Evolutionary conservation across 1,140 invertebrate genomes (phyloP).

Genomic region (Drosophila yakuba): DNA sequence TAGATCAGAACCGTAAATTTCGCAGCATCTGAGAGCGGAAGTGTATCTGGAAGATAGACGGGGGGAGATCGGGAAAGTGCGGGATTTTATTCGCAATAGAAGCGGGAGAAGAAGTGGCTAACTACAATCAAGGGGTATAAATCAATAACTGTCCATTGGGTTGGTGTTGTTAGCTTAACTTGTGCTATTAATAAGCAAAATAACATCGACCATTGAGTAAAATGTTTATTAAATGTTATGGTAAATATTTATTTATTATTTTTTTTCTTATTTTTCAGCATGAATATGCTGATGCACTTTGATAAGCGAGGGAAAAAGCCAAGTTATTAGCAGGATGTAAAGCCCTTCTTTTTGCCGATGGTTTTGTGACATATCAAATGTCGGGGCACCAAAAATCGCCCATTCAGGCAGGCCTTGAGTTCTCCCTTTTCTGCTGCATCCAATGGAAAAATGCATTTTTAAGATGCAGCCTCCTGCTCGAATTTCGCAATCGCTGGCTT

Average conservation of each 20-base stretch:
- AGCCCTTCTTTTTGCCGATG: constrained; percentile 13
- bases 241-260: too few relatives aligned
- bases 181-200: too few relatives aligned
- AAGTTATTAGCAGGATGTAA: constrained; percentile 64
- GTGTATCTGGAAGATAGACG: constrained; percentile 24
- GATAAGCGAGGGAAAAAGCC: background rate
- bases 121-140: background rate
- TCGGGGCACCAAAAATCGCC: constrained; percentile 53
- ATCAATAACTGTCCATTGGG: background rate
- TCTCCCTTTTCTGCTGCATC: constrained; percentile 32
- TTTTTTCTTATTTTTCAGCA: too few relatives aligned
- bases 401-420: constrained; percentile 42
- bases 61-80: constrained; percentile 11
- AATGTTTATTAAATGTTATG: too few relatives aligned
- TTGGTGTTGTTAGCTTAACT: background rate
- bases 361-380: constrained; percentile 65
- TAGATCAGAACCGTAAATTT: constrained; percentile 83
- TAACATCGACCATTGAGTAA: too few relatives aligned
- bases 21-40: constrained; percentile 74
- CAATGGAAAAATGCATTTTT: constrained; percentile 58
- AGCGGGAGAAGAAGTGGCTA: background rate
- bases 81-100: constrained; percentile 2
- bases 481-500: constrained; percentile 59
- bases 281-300: too few relatives aligned
- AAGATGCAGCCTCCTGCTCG: constrained; percentile 64